Conservation (phyloP, 2,113 vertebrate genomes). For the Notothenia rossii region DNA sequence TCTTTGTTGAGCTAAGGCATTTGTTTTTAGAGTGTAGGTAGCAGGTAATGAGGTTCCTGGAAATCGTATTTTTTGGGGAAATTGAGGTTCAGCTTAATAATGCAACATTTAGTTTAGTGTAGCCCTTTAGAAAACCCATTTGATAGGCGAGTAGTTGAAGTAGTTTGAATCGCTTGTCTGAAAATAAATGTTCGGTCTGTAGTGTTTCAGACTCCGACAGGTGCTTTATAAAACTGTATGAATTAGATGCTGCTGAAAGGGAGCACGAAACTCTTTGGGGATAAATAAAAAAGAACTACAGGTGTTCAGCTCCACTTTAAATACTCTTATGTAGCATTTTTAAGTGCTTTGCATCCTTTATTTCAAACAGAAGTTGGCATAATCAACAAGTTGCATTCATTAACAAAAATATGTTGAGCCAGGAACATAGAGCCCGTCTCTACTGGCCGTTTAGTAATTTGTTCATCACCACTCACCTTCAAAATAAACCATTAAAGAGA, state of each 20-base stretch:
- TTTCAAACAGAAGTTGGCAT: background rate
- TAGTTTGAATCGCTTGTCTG: background rate
- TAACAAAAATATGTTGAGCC: background rate
- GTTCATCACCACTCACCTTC: too few relatives aligned
- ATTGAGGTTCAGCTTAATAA: background rate
- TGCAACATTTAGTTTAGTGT: background rate
- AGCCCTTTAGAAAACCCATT: background rate
- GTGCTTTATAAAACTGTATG: background rate
- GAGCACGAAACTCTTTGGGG: background rate
- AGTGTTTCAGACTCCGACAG: background rate
- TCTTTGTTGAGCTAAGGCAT: too few relatives aligned
- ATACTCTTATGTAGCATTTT: background rate
- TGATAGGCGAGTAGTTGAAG: background rate
- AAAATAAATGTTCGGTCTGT: background rate
- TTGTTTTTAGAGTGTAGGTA: too few relatives aligned
- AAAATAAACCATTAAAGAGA: too few relatives aligned
- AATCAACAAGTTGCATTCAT: background rate
- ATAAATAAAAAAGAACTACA: background rate
- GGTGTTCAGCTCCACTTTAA: background rate
- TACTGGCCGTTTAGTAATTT: too few relatives aligned
- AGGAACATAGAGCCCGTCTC: background rate
- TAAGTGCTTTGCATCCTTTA: background rate
- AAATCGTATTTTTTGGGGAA: background rate
- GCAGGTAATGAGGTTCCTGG: background rate
- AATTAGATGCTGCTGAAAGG: background rate